Conservation (phyloP, 1,140 invertebrate genomes). For the Rhyacophila brunnea region DNA sequence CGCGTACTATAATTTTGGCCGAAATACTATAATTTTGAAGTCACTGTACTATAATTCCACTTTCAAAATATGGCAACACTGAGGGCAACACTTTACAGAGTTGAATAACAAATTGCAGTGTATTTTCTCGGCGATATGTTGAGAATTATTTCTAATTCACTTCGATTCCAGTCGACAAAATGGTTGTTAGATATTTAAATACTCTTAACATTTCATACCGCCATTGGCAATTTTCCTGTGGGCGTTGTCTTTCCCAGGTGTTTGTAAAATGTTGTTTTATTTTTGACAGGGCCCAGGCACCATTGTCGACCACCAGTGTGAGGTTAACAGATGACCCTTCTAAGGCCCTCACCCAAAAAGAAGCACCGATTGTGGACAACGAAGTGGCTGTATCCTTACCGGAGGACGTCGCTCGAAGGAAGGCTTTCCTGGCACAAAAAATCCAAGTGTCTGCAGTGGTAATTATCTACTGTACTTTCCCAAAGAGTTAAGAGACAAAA, state of each 20-base stretch:
- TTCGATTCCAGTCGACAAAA: background rate
- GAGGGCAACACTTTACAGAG: background rate
- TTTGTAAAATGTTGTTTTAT: conserved; percentile 3
- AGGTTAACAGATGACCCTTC: conserved; percentile 38
- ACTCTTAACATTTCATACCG: too few relatives aligned
- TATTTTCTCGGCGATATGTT: background rate
- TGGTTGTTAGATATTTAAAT: too few relatives aligned
- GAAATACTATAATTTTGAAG: too few relatives aligned
- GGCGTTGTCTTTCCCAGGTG: too few relatives aligned
- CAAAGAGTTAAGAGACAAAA: too few relatives aligned
- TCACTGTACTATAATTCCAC: too few relatives aligned
- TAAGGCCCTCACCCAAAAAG: conserved; percentile 36
- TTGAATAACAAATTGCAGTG: background rate
- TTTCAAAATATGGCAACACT: too few relatives aligned
- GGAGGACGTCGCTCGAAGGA: conserved; percentile 54
- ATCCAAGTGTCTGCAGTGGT: too few relatives aligned
- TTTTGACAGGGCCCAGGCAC: conserved; percentile 40
- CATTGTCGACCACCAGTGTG: conserved; percentile 39
- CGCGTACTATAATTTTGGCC: too few relatives aligned
- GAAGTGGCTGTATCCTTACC: conserved; percentile 52
- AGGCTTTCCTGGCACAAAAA: conserved; percentile 44
- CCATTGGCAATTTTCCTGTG: too few relatives aligned
- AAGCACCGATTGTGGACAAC: conserved; percentile 53
- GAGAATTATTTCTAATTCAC: background rate
- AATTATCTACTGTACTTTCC: too few relatives aligned